Percentiles rank a stretch among this genome's conserved stretches.
phyloP scores from a whole-genome alignment of 1,140 invertebrate species.

The Tetramorium alpestre region DNA sequence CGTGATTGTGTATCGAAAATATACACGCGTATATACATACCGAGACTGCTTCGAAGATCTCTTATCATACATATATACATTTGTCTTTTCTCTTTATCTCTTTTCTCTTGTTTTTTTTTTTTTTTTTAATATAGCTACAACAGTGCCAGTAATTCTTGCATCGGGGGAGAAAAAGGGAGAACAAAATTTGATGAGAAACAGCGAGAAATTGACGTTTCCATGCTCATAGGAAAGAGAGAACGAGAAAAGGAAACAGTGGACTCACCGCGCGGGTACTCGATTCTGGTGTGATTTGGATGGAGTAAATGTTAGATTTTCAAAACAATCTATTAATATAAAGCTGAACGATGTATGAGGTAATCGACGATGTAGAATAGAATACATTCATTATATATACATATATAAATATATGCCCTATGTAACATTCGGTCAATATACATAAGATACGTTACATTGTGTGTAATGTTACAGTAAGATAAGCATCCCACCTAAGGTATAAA shows the following conservation, averaged over 20 bases:
- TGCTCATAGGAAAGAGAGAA: constrained; percentile 37
- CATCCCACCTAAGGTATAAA: constrained; percentile 83
- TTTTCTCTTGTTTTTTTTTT: constrained; percentile 59
- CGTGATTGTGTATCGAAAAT: constrained; percentile 78
- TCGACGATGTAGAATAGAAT: constrained; percentile 76
- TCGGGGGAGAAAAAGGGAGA: neutral
- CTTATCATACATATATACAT: constrained; percentile 68
- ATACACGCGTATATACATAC: constrained; percentile 67
- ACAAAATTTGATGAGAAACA: constrained; percentile 20
- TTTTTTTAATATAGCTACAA: constrained; percentile 57
- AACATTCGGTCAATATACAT: constrained; percentile 74
- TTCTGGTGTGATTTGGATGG: constrained; percentile 32
- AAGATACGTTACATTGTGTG: constrained; percentile 71
- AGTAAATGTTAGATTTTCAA: constrained; percentile 77
- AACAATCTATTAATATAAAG: constrained; percentile 76
- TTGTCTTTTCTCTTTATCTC: constrained; percentile 43
- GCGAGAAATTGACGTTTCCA: constrained; percentile 55
- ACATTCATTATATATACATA: constrained; percentile 61
- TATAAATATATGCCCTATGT: constrained; percentile 69
- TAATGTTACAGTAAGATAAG: constrained; percentile 81
- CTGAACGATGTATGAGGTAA: constrained; percentile 74
- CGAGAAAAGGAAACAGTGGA: neutral
- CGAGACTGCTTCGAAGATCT: constrained; percentile 78
- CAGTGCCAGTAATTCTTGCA: constrained; percentile 66
- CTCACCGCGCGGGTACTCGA: neutral